Evolutionary conservation across 2,113 vertebrate genomes (phyloP), one percentile per base, ranked within the genome.

Genomic region (Jaculus jaculus): DNA sequence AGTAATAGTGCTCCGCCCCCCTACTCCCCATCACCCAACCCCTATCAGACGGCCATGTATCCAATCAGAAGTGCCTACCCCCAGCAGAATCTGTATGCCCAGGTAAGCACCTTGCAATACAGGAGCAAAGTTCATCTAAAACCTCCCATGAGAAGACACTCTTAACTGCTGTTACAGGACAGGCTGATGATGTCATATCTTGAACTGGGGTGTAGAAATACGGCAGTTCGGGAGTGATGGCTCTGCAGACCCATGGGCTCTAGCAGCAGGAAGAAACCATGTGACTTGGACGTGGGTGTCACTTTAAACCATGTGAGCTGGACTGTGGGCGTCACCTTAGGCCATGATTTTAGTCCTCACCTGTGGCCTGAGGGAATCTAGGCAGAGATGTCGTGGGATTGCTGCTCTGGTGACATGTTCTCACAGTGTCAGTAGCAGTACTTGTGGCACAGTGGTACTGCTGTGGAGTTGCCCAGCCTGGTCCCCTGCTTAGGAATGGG

Each of bases 11-110:
- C 99, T 21, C 99, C 99, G 26, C 99, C 99, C 80, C 99, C 99
- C 58, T 99, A 99, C 98, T 99, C 99, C 85, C 99, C 99, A 0
- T 99, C 99, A 51, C 99, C 99, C 0, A 99, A 98, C 87, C 99
- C 99, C 0, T 99, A 99, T 98, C 99, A 98, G 20, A 99, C 99
- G 42, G 99, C 99, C 77, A 99, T 99, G 99, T 99, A 99, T 98
- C 99, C 99, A 88, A 99, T 99, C 98, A 99, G 99, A 99, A 99
- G 99, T 99, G 99, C 99, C 99, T 99, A 99, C 96, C 99, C 99
- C 92, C 99, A 99, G 98, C 99, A 99, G 98, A 99, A 99, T 98
- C 97, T 99, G 95, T 99, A 99, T 97, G 98, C 99, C 97, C 99
- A 99, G 99, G 99, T 99, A 98, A 90, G 98, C 95, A 24, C 42